These are phyloP conservation scores for Lasioglossum albipes DNA, from an alignment of 1,140 invertebrate species.

Conservation along the genomic window DNA sequence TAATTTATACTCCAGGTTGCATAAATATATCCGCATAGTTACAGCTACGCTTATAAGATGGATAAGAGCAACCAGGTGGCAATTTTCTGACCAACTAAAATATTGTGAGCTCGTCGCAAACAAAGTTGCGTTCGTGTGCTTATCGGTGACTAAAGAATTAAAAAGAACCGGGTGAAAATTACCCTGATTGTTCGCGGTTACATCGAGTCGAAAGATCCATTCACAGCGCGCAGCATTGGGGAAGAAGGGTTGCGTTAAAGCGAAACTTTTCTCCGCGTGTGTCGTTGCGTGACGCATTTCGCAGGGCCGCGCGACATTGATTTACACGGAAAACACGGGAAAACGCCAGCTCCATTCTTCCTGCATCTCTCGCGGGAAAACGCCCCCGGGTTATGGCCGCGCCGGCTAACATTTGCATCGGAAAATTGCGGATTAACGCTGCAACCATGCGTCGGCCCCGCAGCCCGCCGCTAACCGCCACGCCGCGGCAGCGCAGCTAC, in stretches of 20 bases:
- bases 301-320: conserved; percentile 21
- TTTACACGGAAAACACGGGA: conserved; percentile 24
- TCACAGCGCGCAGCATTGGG: no score
- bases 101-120: no score
- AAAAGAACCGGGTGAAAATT: no score
- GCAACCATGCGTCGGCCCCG: background rate
- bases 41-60: no score
- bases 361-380: conserved; percentile 14
- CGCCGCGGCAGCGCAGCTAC: background rate
- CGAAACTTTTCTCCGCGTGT: background rate
- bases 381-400: conserved; percentile 2
- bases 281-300: background rate
- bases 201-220: no score
- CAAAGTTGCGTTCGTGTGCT: no score
- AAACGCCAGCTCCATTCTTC: conserved; percentile 23
- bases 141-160: no score
- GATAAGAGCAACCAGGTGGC: no score
- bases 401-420: conserved; percentile 39
- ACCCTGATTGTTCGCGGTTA: no score
- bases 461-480: background rate
- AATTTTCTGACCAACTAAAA: no score
- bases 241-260: background rate
- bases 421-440: conserved; percentile 51
- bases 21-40: no score
- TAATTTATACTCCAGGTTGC: no score